Conservation (phyloP, 1,140 invertebrate genomes). For the Cydia splendana region DNA sequence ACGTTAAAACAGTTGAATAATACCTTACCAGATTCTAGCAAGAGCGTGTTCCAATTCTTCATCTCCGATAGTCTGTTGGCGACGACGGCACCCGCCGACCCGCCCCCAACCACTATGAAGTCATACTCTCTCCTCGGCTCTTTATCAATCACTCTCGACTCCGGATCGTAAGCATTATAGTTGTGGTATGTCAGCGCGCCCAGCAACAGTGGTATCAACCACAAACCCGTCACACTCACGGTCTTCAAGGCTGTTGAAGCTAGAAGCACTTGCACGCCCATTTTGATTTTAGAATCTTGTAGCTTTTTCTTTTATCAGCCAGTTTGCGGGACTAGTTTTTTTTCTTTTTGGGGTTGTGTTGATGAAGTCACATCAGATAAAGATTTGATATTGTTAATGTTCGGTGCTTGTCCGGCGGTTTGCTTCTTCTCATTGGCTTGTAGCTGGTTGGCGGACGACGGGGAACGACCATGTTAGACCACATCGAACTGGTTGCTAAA, state of each 20-base stretch:
- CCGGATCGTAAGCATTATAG: conserved; percentile 90
- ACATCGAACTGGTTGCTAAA: conserved; percentile 45
- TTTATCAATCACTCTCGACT: conserved; percentile 81
- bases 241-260: conserved; percentile 88
- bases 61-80: conserved; percentile 94
- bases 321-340: background rate
- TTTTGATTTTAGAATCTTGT: conserved; percentile 57
- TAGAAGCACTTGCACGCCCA: conserved; percentile 86
- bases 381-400: background rate
- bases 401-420: conserved; percentile 63
- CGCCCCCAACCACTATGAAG: conserved; percentile 93
- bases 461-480: conserved; percentile 61
- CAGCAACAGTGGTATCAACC: conserved; percentile 90
- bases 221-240: conserved; percentile 87
- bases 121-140: conserved; percentile 86
- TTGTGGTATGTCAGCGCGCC: conserved; percentile 90
- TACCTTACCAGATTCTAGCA: conserved; percentile 88
- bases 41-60: conserved; percentile 88
- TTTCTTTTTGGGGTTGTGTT: conserved; percentile 37
- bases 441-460: conserved; percentile 45
- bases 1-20: no score
- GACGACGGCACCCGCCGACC: conserved; percentile 95
- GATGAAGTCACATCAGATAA: background rate
- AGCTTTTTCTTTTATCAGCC: conserved; percentile 8
- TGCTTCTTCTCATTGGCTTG: conserved; percentile 60